Evolutionary conservation across 2,888 invertebrate species (phyloP), one percentile per base, ranked within the genome.

Genomic region (Sicus ferrugineus): DNA sequence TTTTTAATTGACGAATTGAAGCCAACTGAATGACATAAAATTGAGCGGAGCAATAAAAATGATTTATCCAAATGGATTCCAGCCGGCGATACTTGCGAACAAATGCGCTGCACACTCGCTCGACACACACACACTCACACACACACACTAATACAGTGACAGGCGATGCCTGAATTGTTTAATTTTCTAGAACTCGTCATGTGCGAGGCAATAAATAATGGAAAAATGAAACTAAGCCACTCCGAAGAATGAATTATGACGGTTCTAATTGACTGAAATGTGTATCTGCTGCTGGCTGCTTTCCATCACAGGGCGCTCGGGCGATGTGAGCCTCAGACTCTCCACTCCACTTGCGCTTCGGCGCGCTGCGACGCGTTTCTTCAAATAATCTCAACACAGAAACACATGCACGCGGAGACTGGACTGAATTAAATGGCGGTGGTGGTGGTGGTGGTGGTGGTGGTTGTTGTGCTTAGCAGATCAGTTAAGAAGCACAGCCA

Each of bases 221-320:
- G 73, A 75, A 65, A 58, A 70, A 73, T 64, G 73, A 73, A 81
- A 75, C 78, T 79, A 78, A 80, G 80, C 78, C 80, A 79, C 78
- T 79, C 77, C 79, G 75, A 80, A 79, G 78, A 82, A 82, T 82
- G 82, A 82, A 83, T 82, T 82, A 82, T 82, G 82, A 83, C 82
- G 82, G 82, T 76, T 82, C 82, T 82, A 82, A 82, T 82, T 82
- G 82, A 82, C 82, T 82, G 82, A 83, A 82, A 80, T 82, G 80
- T 81, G 80, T 78, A 77, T 52, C 42, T 70, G 69, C 23, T 80
- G 74, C 76, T 80, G 81, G 77, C 77, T 79, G 80, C 80, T 79
- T 79, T 81, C 79, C 79, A 79, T 79, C 79, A 81, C 65, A 63
- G 52, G 69, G 62, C 63, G 63, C 61, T 66, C 72, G 67, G 61